A percentile compares a stretch with the other conserved stretches of the same genome.
Conservation (phyloP, 2,797 vertebrate species). For the Hoplostethus atlanticus region DNA sequence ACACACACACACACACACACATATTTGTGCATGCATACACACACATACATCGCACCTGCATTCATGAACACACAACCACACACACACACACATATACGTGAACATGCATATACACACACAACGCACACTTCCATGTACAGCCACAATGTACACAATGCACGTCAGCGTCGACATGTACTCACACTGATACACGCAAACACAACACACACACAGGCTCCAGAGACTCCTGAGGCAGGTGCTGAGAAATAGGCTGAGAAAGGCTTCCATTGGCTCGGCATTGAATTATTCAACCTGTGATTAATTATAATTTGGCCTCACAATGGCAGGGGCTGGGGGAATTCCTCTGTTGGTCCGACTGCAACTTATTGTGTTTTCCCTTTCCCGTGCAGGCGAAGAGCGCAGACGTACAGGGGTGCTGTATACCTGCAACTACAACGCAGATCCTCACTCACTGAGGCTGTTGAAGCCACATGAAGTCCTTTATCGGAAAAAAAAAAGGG, state of each 20-base stretch:
- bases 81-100: conserved; percentile 14
- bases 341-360: conserved; percentile 68
- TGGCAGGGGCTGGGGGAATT: conserved; percentile 75
- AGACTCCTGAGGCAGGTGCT: conserved; percentile 67
- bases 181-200: conserved; percentile 35
- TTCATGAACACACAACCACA: conserved; percentile 29
- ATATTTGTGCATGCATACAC: conserved; percentile 6
- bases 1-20: conserved; percentile 9
- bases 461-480: conserved; percentile 46
- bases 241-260: conserved; percentile 64
- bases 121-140: too few relatives aligned
- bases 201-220: conserved; percentile 40
- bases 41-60: not conserved
- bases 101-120: conserved; percentile 18
- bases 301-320: conserved; percentile 77
- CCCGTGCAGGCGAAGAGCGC: conserved; percentile 54
- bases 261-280: conserved; percentile 56
- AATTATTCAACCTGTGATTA: conserved; percentile 79
- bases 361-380: conserved; percentile 74
- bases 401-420: conserved; percentile 49
- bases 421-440: conserved; percentile 50
- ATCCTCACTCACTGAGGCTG: conserved; percentile 41
- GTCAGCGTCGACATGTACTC: conserved; percentile 1
- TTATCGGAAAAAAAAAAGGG: conserved; percentile 14
- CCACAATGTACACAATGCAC: not conserved